A percentile compares a stretch with the other conserved stretches of the same genome.
Conservation (phyloP, 2,888 invertebrate species). For the Brenthis hecate region DNA sequence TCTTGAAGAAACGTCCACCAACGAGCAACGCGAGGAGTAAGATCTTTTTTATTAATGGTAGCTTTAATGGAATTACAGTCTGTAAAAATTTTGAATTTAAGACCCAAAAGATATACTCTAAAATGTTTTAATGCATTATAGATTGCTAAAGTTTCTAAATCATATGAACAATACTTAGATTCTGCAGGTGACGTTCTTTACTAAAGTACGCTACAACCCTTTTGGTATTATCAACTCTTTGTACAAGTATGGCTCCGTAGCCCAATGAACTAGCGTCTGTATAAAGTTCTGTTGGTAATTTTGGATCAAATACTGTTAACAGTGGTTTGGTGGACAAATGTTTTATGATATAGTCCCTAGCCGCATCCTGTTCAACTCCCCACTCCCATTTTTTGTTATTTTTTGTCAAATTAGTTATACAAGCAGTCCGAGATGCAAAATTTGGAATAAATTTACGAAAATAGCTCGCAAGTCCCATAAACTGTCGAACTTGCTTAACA, state of each 20-base stretch:
- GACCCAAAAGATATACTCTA: slow-evolving; percentile 41
- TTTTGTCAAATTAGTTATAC: slow-evolving; percentile 45
- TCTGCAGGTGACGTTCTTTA: slow-evolving; percentile 44
- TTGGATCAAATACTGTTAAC: slow-evolving; percentile 36
- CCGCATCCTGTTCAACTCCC: slow-evolving; percentile 44
- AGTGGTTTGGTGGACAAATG: slow-evolving; percentile 38
- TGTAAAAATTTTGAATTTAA: slow-evolving; percentile 40
- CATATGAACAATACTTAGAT: slow-evolving; percentile 42
- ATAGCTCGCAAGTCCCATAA: slow-evolving; percentile 40
- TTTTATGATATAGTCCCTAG: slow-evolving; percentile 41
- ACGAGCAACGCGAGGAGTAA: slow-evolving; percentile 42
- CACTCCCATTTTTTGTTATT: slow-evolving; percentile 44
- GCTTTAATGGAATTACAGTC: slow-evolving; percentile 46
- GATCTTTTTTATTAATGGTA: slow-evolving; percentile 42
- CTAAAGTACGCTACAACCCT: slow-evolving; percentile 20
- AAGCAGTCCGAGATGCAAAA: slow-evolving; percentile 42
- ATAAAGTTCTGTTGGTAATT: slow-evolving; percentile 41
- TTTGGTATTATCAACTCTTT: slow-evolving; percentile 35
- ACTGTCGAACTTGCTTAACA: slow-evolving; percentile 41
- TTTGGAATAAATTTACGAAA: slow-evolving; percentile 44
- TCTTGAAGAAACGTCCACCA: slow-evolving; percentile 47
- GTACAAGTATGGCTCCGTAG: slow-evolving; percentile 40
- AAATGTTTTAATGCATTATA: slow-evolving; percentile 40
- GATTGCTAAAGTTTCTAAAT: slow-evolving; percentile 46
- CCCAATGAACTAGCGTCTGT: slow-evolving; percentile 42